A percentile compares a stretch with the other conserved stretches of the same genome.
Evolutionary conservation across 1,140 invertebrate species (phyloP).

Genomic region (Plectus sambesii): DNA sequence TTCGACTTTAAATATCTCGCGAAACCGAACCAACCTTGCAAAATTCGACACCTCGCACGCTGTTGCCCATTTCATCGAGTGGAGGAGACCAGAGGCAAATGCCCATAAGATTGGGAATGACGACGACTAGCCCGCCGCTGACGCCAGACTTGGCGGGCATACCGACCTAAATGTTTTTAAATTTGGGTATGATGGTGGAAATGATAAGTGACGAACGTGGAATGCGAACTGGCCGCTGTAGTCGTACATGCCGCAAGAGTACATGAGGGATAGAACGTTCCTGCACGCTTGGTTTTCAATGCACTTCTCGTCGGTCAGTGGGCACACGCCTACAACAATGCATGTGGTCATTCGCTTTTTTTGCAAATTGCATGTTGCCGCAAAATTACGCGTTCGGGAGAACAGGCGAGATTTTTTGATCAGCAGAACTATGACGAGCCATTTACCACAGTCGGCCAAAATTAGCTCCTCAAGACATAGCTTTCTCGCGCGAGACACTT

Average conservation of each 20-base stretch:
- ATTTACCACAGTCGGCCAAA: no score
- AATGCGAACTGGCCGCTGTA: conserved; percentile 96
- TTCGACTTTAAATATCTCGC: no score
- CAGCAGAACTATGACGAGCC: no score
- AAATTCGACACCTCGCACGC: conserved; percentile 76
- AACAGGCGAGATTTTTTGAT: no score
- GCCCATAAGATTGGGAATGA: conserved; percentile 91
- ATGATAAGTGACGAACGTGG: conserved; percentile 55
- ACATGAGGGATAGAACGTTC: conserved; percentile 63
- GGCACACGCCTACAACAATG: conserved; percentile 90
- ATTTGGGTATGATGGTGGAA: conserved; percentile 1
- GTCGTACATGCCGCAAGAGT: conserved; percentile 89
- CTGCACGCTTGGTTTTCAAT: no score
- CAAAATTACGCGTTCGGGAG: no score
- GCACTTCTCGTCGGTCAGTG: conserved; percentile 84
- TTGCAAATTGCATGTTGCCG: no score
- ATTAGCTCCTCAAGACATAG: no score
- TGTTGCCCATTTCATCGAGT: conserved; percentile 73
- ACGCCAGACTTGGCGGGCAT: conserved; percentile 94
- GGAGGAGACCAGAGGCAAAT: conserved; percentile 87
- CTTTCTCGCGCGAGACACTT: no score
- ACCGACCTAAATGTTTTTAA: conserved; percentile 59
- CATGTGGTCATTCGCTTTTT: no score
- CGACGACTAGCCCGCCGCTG: conserved; percentile 75
- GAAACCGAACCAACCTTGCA: no score